phyloP scores from a whole-genome alignment of 2,888 invertebrate genomes.

The Drosophila affinis region DNA sequence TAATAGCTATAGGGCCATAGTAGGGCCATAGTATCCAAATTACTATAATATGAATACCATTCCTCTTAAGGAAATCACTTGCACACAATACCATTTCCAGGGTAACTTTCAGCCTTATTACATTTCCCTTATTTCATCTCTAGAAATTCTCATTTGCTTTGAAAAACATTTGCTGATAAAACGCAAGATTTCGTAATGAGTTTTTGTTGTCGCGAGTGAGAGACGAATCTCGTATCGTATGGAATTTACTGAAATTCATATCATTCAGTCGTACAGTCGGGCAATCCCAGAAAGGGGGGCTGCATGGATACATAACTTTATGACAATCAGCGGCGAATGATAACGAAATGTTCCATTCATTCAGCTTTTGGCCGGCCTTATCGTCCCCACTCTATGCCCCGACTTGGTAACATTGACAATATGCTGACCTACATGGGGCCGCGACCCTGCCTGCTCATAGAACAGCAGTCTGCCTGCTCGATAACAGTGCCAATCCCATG shows the following conservation, averaged over 20 bases:
- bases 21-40: too few relatives aligned
- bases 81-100: not conserved
- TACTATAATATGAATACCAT: too few relatives aligned
- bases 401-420: constrained; percentile 28
- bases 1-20: too few relatives aligned
- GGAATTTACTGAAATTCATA: constrained; percentile 15
- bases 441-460: constrained; percentile 12
- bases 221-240: constrained; percentile 13
- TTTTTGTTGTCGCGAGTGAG: constrained; percentile 5
- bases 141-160: constrained; percentile 17
- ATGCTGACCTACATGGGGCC: constrained; percentile 37
- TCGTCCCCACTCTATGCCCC: constrained; percentile 30
- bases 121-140: not conserved
- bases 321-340: constrained; percentile 21
- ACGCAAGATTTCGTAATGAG: constrained; percentile 48
- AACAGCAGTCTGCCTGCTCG: not conserved
- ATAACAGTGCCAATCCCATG: not conserved
- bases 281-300: constrained; percentile 1
- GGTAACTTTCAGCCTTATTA: constrained; percentile 19
- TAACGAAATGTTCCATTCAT: constrained; percentile 30
- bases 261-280: constrained; percentile 18
- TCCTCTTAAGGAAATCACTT: too few relatives aligned
- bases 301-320: constrained; percentile 18
- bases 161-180: constrained; percentile 53
- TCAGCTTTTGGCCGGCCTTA: constrained; percentile 44